Evolutionary conservation across 2,797 vertebrate genomes (phyloP).

Genomic region (Poecilia gillii): DNA sequence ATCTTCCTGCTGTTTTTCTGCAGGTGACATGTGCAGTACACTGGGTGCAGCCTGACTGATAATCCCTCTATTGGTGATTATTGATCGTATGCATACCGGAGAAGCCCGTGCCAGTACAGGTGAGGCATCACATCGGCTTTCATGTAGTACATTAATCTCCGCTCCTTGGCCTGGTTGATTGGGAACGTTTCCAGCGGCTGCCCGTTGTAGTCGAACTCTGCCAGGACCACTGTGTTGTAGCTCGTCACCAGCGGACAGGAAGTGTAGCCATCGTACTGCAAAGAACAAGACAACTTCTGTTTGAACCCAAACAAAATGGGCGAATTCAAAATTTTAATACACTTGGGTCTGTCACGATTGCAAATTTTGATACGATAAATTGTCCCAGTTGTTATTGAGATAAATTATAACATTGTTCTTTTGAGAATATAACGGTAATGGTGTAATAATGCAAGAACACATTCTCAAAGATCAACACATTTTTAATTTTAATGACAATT

Average conservation of each 20-base stretch:
- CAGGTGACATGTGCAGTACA: no score
- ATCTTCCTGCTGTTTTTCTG: no score
- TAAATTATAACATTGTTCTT: no score
- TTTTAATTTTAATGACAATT: no score
- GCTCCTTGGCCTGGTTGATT: constrained; percentile 93
- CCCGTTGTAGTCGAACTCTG: constrained; percentile 91
- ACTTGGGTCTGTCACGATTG: no score
- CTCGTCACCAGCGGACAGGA: constrained; percentile 94
- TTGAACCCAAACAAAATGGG: neutral
- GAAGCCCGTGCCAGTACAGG: constrained; percentile 93
- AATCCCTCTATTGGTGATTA: neutral
- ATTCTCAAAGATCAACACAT: no score
- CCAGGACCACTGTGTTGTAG: constrained; percentile 92
- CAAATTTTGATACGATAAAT: no score
- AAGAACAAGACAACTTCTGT: constrained; percentile 25
- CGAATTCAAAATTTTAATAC: neutral
- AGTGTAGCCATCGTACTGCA: constrained; percentile 96
- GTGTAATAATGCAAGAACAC: no score
- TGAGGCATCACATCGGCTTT: constrained; percentile 95
- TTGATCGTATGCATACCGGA: constrained; percentile 83
- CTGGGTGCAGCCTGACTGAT: no score
- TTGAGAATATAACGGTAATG: no score
- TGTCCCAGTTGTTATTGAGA: no score
- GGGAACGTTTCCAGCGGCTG: constrained; percentile 96
- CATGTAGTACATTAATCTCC: constrained; percentile 91